Base-by-base conservation (phyloP, 2,797 vertebrate genomes). In the Falco rusticolus region DNA sequence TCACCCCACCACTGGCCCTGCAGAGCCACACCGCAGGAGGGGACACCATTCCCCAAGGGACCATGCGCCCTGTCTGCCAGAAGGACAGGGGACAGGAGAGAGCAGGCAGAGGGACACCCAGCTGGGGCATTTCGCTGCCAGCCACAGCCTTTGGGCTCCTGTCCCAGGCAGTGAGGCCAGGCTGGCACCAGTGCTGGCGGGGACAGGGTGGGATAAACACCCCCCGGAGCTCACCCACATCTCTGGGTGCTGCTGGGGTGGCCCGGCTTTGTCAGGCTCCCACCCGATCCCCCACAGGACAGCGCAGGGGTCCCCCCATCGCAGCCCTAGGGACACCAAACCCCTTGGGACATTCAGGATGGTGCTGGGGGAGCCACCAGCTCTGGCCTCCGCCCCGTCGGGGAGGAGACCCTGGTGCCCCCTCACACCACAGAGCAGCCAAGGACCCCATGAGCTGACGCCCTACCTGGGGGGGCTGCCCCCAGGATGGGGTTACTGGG, bases 181-280 rank as follows among this genome's bases (percentile, higher is more conserved):
- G 29, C 39, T 0, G 1, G 43, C 19, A 28, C 15, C 18, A 1
- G 18, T 1, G 72, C 29, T 1, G 14, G 54, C 3, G 4, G 41
- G 59, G 26, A 9, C 43, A 45, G 74, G n/a, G 47, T 2, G 3
- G 43, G 43, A 29, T 3, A 29, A 68, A 5, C 1, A 26, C 57
- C 8, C 12, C 54, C 48, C 1, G 0, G 2, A 45, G 9, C 39
- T 56, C 82, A 13, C 4, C 21, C 18, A 0, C 51, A 29, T 6
- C 17, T 17, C 33, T 2, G 63, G 43, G 43, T 25, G 6, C 13
- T 5, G 61, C 59, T 4, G 20, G 25, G 5, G 1, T 1, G 13
- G 31, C 24, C 14, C 4, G 1, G 88, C 39, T 75, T 5, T 7
- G 3, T 22, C 9, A 3, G 37, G 20, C 15, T 45, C 39, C 31